Evolutionary conservation across 1,140 invertebrate genomes (phyloP), one percentile per base, ranked within the genome.

Genomic region (Plectrocnemia conspersa): DNA sequence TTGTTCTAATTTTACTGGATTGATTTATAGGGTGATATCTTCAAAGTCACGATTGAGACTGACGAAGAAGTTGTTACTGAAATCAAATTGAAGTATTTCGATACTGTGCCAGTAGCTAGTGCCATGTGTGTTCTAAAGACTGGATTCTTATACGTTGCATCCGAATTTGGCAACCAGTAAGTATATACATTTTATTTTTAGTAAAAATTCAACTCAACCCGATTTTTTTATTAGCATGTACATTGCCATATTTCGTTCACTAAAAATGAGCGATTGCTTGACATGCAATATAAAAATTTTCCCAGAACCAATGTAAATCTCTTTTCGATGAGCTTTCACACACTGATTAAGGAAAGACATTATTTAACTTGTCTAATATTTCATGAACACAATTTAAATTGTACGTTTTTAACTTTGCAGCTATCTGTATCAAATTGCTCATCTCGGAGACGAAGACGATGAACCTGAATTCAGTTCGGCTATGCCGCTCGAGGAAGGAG

Each of bases 141-240:
- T 54, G 97, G 97, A 3, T 99, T 99, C 68, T 75, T 99, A 0
- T 99, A 99, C 77, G 91, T 98, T 6, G 96, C 95, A 3, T 91
- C 92, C 38, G 97, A 99, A 79, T 99, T 99, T 85, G 97, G 97
- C 61, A 99, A 99, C 75, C 97, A 99, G 91, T 97, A 82, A 90
- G 90, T 90, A 59, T 9, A n/a, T 50, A 29, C 6, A 29, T 29
- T 7, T 29, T 29, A 6, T 29, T 29, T 29, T 7, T 29, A n/a
- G 6, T 29, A 29, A 29, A 29, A 7, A 29, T 7, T 29, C 27
- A 7, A n/a, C n/a, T n/a, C n/a, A n/a, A n/a, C n/a, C n/a, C n/a
- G n/a, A n/a, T n/a, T n/a, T n/a, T n/a, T n/a, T n/a, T n/a, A n/a
- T n/a, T n/a, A 18, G 46, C 46, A 48, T 29, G 46, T 33, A 15